Conservation (phyloP, 1,140 invertebrate genomes). For the Drosophila ohnishii region DNA sequence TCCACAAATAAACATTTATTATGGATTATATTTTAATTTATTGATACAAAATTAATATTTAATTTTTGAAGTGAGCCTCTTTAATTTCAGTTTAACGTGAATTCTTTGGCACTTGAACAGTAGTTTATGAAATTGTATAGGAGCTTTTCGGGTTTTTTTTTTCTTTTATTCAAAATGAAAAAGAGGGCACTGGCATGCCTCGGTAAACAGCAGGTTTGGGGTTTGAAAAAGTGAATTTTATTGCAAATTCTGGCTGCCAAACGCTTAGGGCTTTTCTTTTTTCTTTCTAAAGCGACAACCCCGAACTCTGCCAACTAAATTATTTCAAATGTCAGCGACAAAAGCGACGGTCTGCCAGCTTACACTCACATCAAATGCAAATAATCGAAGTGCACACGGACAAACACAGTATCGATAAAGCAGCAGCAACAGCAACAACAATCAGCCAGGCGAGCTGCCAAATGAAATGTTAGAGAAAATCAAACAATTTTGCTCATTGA, state of each 20-base stretch:
- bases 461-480: slow-evolving; percentile 65
- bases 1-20: slow-evolving; percentile 3
- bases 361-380: slow-evolving; percentile 56
- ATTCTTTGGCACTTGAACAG: not conserved
- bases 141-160: not conserved
- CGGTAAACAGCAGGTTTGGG: slow-evolving; percentile 31
- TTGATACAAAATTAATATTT: not conserved
- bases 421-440: slow-evolving; percentile 18
- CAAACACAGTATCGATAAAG: slow-evolving; percentile 23
- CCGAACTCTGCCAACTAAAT: slow-evolving; percentile 52
- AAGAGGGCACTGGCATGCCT: not conserved
- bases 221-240: slow-evolving; percentile 42
- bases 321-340: slow-evolving; percentile 60
- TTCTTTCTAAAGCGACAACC: slow-evolving; percentile 55
- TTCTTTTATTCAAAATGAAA: not conserved
- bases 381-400: slow-evolving; percentile 42
- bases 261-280: slow-evolving; percentile 6
- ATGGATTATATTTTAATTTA: slow-evolving; percentile 1
- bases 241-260: slow-evolving; percentile 59
- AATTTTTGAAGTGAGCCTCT: not conserved
- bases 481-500: slow-evolving; percentile 73
- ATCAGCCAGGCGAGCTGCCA: slow-evolving; percentile 41
- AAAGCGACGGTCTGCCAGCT: slow-evolving; percentile 45
- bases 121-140: not conserved
- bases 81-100: not conserved